Base-by-base conservation (phyloP, 2,797 vertebrate species). In the Diplodus puntazzo region DNA sequence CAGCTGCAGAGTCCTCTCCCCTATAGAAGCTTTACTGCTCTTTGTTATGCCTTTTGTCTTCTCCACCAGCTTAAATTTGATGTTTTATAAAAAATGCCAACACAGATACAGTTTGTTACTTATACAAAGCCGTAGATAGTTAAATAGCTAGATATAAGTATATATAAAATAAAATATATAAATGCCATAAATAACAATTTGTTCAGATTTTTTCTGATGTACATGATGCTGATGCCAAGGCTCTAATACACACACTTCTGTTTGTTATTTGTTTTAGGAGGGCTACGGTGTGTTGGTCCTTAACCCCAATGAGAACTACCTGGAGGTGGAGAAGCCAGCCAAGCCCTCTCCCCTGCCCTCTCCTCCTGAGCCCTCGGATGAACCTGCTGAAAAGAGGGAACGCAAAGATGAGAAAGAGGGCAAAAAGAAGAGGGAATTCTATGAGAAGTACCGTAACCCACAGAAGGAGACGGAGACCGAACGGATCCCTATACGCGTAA, bases 261-360 rank as follows among this genome's bases (percentile, higher is more conserved):
- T 69, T 43, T 78, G 6, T n/a, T 27, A 10, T 91, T 13, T 90
- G 75, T 92, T 85, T 73, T 87, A 99, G 98, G 97, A 99, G 85
- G 97, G 97, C 81, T 99, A 97, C 67, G 96, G 97, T 73, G 97
- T 99, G 89, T 97, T 99, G 90, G 97, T 99, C 80, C 94, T 99
- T 90, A 99, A 99, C 95, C 97, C 98, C 87, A 99, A 99, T 73
- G 97, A 98, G 95, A 99, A 99, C 96, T 98, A 96, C 94, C 96
- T 97, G 92, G 97, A 99, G 94, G 94, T 99, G 89, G 98, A 99
- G 94, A 98, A 97, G 91, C 93, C 94, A 18, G 94, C 95, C 83
- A 90, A 79, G 73, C 92, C 86, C 55, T 93, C 92, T 65, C 95
- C 96, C 42, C 92, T 89, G 61, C 94, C 95, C 80, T 94, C 95